A percentile compares a stretch with the other conserved stretches of the same genome.
Evolutionary conservation across 2,113 vertebrate genomes (phyloP).

Genomic region (Zosterops lateralis): DNA sequence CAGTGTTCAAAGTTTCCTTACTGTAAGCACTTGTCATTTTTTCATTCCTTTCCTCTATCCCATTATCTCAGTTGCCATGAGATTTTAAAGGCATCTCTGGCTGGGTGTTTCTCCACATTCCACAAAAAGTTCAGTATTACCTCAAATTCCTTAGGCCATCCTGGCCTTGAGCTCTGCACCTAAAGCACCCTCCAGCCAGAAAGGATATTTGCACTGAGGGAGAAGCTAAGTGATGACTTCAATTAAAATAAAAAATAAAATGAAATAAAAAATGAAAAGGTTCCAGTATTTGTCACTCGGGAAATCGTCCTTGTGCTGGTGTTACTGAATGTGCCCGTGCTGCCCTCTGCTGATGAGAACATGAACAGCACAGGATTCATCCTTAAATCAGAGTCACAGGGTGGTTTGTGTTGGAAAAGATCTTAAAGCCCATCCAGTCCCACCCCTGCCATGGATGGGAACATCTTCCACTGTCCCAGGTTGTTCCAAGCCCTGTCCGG

Average conservation of each 20-base stretch:
- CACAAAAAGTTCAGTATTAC: neutral
- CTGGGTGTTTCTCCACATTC: neutral
- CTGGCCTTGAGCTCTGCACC: neutral
- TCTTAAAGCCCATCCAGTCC: neutral
- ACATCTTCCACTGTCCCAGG: neutral
- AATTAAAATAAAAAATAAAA: neutral
- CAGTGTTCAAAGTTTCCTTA: neutral
- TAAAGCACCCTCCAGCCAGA: neutral
- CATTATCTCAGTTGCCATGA: neutral
- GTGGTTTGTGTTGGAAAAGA: neutral
- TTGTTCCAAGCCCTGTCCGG: rapidly evolving
- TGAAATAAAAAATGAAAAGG: neutral
- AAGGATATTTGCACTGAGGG: neutral
- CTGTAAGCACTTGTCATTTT: neutral
- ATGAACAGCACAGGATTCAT: neutral
- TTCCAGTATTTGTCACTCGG: neutral
- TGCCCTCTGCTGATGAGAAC: slow-evolving; percentile 45
- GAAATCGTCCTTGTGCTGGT: neutral
- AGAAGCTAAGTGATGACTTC: neutral
- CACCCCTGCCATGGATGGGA: neutral
- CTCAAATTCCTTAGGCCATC: neutral
- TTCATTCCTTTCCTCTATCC: neutral
- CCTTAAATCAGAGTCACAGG: neutral
- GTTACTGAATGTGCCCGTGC: neutral
- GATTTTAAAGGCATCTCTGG: neutral